Percentiles rank a stretch among this genome's conserved stretches.
Conservation (phyloP, 2,888 invertebrate genomes). For the Nesidiocoris tenuis region DNA sequence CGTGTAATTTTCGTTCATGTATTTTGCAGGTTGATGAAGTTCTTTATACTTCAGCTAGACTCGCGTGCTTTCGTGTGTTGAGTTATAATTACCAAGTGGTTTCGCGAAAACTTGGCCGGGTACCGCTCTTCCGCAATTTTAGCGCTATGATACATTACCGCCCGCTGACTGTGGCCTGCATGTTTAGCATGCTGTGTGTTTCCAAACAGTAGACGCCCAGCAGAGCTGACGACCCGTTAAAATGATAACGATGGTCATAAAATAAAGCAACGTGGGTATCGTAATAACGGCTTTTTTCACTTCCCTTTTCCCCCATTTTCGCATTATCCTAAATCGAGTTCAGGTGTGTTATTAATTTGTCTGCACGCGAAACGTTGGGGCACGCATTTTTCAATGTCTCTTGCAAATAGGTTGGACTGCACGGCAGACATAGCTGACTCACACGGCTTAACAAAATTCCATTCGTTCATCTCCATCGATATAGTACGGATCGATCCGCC, state of each 20-base stretch:
- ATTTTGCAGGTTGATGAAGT: not conserved
- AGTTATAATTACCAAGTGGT: not conserved
- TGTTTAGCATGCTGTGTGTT: not conserved
- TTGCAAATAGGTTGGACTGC: not conserved
- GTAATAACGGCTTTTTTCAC: slow-evolving; percentile 8
- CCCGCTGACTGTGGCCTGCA: not conserved
- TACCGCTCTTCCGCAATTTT: not conserved
- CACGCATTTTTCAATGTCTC: slow-evolving; percentile 9
- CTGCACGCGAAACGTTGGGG: slow-evolving; percentile 17
- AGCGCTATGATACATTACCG: not conserved
- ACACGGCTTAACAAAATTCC: no score
- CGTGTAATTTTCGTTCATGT: not conserved
- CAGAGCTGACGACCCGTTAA: slow-evolving; percentile 18
- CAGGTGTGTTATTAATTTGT: slow-evolving; percentile 13
- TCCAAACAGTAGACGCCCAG: not conserved
- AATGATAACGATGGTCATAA: slow-evolving; percentile 15
- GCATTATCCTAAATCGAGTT: slow-evolving; percentile 30
- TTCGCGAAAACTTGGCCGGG: not conserved
- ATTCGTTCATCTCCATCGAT: no score
- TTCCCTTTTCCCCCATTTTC: slow-evolving; percentile 10
- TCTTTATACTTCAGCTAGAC: not conserved
- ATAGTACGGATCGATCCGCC: no score
- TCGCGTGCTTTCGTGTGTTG: not conserved
- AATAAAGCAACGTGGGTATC: slow-evolving; percentile 23
- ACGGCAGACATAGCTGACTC: not conserved